Evolutionary conservation across 2,888 invertebrate genomes (phyloP), one percentile per base, ranked within the genome.

Genomic region (Epistrophe grossulariae): DNA sequence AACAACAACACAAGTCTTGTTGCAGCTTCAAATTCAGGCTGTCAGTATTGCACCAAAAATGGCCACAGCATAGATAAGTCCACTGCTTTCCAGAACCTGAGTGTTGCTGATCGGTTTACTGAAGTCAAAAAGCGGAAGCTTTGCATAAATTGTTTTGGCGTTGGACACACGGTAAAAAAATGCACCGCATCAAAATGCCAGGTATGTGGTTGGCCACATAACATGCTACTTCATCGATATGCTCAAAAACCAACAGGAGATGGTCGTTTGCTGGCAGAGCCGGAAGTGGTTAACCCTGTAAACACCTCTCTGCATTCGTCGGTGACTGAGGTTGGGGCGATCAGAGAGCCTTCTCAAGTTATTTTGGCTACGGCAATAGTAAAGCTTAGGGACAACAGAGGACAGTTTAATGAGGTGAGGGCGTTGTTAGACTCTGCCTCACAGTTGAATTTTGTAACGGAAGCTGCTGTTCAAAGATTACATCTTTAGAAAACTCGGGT

Each of bases 351-450:
- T 10, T n/a, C 15, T 15, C 57, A 76, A 19, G 55, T 48, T 0
- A 35, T 76, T 35, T 35, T 11, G 28, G 28, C 28, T 28, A 28
- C 28, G 28, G 28, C 28, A 28, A 28, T 28, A 28, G 28, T 28
- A 4, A 40, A 13, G 38, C 40, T 76, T 1, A 6, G 55, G 13
- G 52, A 40, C 31, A 40, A 52, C 5, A 4, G 38, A 43, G 43
- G 55, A 8, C 19, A 74, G n/a, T 31, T 40, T 40, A 43, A 55
- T 40, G 19, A 40, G 5, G 52, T 64, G 7, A 74, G 74, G 55
- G 64, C 43, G 2, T 50, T 62, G 9, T 40, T 73, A 9, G 73
- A 73, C 13, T 52, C 52, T 13, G 52, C 52, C 24, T 52, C 52
- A 15, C 52, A 52, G 52, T 52, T 52, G 11, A 52, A 52, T 5